These are phyloP conservation scores for Agrochola lychnidis DNA, from an alignment of 2,888 invertebrate species.

Conservation along the genomic window DNA sequence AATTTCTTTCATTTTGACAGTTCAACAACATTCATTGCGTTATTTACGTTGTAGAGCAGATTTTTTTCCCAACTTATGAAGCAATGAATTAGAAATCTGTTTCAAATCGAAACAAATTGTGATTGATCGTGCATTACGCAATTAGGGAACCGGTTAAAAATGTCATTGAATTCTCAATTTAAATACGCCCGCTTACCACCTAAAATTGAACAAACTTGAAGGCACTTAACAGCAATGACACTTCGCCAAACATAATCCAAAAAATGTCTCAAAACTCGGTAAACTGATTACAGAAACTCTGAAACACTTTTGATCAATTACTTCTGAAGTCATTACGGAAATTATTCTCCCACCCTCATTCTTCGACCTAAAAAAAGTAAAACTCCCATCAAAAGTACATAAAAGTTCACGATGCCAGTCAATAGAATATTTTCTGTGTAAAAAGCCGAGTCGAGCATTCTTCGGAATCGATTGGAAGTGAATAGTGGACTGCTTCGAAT, in stretches of 20 bases:
- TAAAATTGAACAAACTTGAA: conserved; percentile 19
- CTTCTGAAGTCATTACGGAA: conserved; percentile 58
- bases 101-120: too few relatives aligned
- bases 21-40: too few relatives aligned
- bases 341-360: conserved; percentile 49
- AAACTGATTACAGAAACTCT: conserved; percentile 48
- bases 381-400: conserved; percentile 61
- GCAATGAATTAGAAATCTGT: too few relatives aligned
- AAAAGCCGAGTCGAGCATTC: conserved; percentile 65
- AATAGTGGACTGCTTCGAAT: conserved; percentile 65
- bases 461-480: conserved; percentile 59
- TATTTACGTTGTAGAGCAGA: too few relatives aligned
- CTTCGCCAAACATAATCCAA: conserved; percentile 28
- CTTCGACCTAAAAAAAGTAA: conserved; percentile 44
- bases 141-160: neutral
- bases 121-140: too few relatives aligned
- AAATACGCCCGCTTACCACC: neutral
- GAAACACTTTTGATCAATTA: conserved; percentile 62
- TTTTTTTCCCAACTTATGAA: too few relatives aligned
- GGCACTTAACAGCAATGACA: conserved; percentile 39
- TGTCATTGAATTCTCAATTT: neutral
- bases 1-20: too few relatives aligned
- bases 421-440: conserved; percentile 62
- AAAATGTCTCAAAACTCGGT: conserved; percentile 20
- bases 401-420: conserved; percentile 55